Evolutionary conservation across 2,888 invertebrate genomes (phyloP), one percentile per base, ranked within the genome.

Genomic region (Cataglyphis altisquamis): DNA sequence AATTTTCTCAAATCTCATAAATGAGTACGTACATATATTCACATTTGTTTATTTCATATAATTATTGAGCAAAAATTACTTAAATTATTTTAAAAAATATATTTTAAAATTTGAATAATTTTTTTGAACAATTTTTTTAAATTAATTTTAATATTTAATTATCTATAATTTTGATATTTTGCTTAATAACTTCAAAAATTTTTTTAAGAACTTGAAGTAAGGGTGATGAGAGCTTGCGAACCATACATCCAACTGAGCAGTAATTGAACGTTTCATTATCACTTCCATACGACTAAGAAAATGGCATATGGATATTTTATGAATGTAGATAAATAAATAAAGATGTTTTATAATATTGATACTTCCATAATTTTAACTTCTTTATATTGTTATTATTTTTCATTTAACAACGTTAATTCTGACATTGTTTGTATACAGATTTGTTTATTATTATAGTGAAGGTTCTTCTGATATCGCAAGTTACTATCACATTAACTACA

Each of bases 171-270:
- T 25, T 25, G 4, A 63, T 6, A n/a, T 21, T 21, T 21, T 45
- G 10, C 29, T 10, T 55, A 66, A 39, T 57, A 48, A 64, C 9
- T 2, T n/a, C 1, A 12, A 70, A 72, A 18, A 72, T 62, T 45
- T 60, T 48, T 78, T 72, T 62, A 60, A 75, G 78, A 8, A 18
- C 78, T 80, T 25, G 45, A 60, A 18, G 18, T 80, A 70, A 60
- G 21, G 1, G 4, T 80, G 10, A 36, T 72, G 6, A 62, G 78
- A 18, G n/a, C 78, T 62, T 80, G 78, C 25, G 78, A 80, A n/a
- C 78, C 78, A n/a, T 80, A 48, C 15, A 80, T 0, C 25, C 25
- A 25, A 12, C 21, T 21, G 29, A 80, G 60, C 36, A 78, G 78
- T 66, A 70, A 8, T 72, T 80, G 9, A 80, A 57, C 36, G 41